Percentiles rank a stretch among this genome's conserved stretches.
Evolutionary conservation across 2,888 invertebrate species (phyloP).

Genomic region (Rhodophaea formosa): DNA sequence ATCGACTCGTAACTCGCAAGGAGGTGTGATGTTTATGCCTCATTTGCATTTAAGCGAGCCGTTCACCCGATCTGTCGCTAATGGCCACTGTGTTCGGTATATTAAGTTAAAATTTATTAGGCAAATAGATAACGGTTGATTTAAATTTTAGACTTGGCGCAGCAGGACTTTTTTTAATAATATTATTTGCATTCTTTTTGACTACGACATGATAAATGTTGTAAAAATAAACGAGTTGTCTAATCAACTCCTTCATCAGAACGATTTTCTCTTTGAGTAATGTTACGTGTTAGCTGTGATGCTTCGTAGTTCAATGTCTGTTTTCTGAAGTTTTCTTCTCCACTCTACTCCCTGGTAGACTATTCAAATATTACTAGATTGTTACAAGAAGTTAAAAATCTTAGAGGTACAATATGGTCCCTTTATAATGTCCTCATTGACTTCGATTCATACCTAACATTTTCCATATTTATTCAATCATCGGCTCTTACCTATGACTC

Average conservation of each 20-base stretch:
- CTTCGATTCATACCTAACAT: not conserved
- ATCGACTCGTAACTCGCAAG: conserved; percentile 1
- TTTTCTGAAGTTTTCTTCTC: too few relatives aligned
- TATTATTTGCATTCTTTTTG: not conserved
- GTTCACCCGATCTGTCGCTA: not conserved
- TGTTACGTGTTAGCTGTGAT: too few relatives aligned
- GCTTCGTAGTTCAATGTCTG: too few relatives aligned
- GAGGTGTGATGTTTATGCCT: conserved; percentile 10
- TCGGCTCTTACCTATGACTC: not conserved
- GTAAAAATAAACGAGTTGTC: too few relatives aligned
- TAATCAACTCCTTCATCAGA: too few relatives aligned
- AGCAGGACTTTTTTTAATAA: not conserved
- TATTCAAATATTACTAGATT: too few relatives aligned
- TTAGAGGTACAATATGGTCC: too few relatives aligned
- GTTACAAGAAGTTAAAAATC: too few relatives aligned
- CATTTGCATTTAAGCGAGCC: conserved; percentile 4
- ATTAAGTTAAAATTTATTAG: not conserved
- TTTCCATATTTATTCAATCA: not conserved
- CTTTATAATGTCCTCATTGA: too few relatives aligned
- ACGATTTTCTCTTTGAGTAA: too few relatives aligned
- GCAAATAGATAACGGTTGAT: not conserved
- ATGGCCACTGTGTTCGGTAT: not conserved
- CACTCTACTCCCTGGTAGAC: too few relatives aligned
- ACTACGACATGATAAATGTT: too few relatives aligned
- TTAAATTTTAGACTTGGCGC: not conserved